Evolutionary conservation across 2,888 invertebrate species (phyloP), one percentile per base, ranked within the genome.

Genomic region (Boloria selene): DNA sequence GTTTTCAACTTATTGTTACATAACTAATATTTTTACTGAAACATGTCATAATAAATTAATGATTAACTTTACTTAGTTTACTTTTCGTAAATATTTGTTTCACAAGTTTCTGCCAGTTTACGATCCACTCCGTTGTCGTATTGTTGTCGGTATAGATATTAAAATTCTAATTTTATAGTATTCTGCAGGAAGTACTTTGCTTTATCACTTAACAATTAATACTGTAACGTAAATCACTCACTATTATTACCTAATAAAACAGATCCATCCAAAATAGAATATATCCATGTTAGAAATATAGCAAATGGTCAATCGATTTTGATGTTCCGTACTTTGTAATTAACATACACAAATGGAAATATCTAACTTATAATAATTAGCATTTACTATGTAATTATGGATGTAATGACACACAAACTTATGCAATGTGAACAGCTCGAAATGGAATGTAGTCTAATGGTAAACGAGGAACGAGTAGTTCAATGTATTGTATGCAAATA

Each of bases 401-500:
- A 53, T 51, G 51, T 64, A 53, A n/a, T n/a, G n/a, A 64, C 38
- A 31, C 47, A n/a, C 55, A 54, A 65, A 55, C 26, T 42, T 52
- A 60, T 66, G 52, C 60, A 52, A 52, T 69, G 63, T 63, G 60
- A 63, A 69, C 56, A 63, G 47, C 16, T 70, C 62, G 42, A 52
- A 68, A 53, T 50, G 83, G 83, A 84, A 87, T 86, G 85, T 74
- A 72, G 80, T 78, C 74, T 74, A 72, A 70, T 65, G 67, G 64
- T 65, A 47, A 66, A 68, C 50, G 59, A 68, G 70, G 72, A 73
- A 73, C 77, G 75, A 77, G 79, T 79, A 72, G 75, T 81, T 76
- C 72, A 73, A 69, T 72, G 79, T 76, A 90, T 90, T 90, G 89
- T 90, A 89, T 90, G 90, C 88, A 88, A 90, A 90, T 90, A 73